A percentile compares a stretch with the other conserved stretches of the same genome.
These are phyloP conservation scores for Condylostylus longicornis DNA, from an alignment of 1,140 invertebrate genomes.

Conservation along the genomic window DNA sequence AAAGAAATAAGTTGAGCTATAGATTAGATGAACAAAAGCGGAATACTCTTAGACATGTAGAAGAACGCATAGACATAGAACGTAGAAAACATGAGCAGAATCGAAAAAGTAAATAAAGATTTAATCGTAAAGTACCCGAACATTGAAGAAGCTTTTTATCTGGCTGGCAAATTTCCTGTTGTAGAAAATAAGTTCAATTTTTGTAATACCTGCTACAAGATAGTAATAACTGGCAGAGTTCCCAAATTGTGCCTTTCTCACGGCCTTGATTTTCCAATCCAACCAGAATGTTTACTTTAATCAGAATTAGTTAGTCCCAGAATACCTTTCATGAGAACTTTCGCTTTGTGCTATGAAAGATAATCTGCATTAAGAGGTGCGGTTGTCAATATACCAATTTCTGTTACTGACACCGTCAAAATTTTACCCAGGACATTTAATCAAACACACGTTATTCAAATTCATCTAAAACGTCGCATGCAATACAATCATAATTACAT, in stretches of 20 bases:
- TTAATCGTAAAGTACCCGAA: neutral
- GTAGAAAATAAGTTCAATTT: slow-evolving; percentile 1
- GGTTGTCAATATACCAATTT: slow-evolving; percentile 1
- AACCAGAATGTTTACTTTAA: neutral
- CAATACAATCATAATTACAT: slow-evolving; percentile 4
- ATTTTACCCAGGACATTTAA: neutral
- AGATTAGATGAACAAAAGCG: neutral
- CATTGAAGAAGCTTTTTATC: neutral
- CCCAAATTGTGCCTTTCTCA: neutral
- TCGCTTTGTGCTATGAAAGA: slow-evolving; percentile 2
- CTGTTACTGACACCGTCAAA: neutral
- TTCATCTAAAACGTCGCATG: slow-evolving; percentile 2
- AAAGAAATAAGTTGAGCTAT: no score
- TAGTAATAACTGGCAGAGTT: neutral
- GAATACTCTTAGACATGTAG: neutral
- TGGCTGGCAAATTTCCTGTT: neutral
- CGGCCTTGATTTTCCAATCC: neutral
- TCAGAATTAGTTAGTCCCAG: neutral
- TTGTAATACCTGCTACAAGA: slow-evolving; percentile 3
- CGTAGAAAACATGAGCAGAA: neutral
- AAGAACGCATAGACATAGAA: neutral
- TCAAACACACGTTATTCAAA: slow-evolving; percentile 4
- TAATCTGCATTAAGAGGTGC: slow-evolving; percentile 1
- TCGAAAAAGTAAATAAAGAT: neutral
- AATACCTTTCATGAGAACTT: slow-evolving; percentile 5